Evolutionary conservation across 2,888 invertebrate genomes (phyloP).

Genomic region (Trachelus iudaicus): DNA sequence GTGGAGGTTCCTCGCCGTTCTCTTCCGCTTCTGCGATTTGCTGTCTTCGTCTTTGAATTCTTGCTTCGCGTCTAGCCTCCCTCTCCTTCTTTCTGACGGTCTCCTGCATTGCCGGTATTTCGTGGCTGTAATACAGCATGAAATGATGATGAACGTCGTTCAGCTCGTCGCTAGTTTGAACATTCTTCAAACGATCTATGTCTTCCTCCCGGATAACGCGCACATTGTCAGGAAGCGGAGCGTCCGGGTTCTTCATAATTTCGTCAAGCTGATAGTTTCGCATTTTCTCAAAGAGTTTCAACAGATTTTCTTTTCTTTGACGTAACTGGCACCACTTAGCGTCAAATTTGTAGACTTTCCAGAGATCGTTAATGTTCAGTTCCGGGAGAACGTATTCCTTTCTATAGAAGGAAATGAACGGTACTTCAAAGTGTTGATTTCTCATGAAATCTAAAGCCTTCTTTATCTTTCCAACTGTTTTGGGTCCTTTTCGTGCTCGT

Average conservation of each 20-base stretch:
- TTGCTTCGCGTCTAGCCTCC: slow-evolving; percentile 72
- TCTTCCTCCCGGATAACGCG: slow-evolving; percentile 88
- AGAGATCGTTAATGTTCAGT: slow-evolving; percentile 92
- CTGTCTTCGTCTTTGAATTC: slow-evolving; percentile 64
- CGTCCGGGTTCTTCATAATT: slow-evolving; percentile 84
- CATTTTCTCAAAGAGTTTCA: slow-evolving; percentile 90
- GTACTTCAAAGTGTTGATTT: slow-evolving; percentile 95
- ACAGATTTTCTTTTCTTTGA: slow-evolving; percentile 84
- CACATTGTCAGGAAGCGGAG: slow-evolving; percentile 84
- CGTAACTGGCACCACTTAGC: slow-evolving; percentile 95
- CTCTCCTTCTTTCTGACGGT: slow-evolving; percentile 75
- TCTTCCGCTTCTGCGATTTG: slow-evolving; percentile 74
- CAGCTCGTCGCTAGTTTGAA: slow-evolving; percentile 90
- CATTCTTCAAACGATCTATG: slow-evolving; percentile 79
- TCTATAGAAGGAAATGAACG: slow-evolving; percentile 98
- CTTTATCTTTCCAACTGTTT: slow-evolving; percentile 87
- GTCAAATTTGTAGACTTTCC: slow-evolving; percentile 97
- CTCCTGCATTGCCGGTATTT: slow-evolving; percentile 86
- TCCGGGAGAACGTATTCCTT: slow-evolving; percentile 98
- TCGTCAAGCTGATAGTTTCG: slow-evolving; percentile 87
- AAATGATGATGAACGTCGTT: slow-evolving; percentile 95
- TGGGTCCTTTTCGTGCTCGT: slow-evolving; percentile 73
- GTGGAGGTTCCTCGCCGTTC: slow-evolving; percentile 72
- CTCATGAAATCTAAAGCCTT: slow-evolving; percentile 96
- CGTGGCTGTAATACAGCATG: slow-evolving; percentile 89